These are phyloP conservation scores for Schlechtendalia chinensis DNA, from an alignment of 1,140 invertebrate species.

Conservation along the genomic window DNA sequence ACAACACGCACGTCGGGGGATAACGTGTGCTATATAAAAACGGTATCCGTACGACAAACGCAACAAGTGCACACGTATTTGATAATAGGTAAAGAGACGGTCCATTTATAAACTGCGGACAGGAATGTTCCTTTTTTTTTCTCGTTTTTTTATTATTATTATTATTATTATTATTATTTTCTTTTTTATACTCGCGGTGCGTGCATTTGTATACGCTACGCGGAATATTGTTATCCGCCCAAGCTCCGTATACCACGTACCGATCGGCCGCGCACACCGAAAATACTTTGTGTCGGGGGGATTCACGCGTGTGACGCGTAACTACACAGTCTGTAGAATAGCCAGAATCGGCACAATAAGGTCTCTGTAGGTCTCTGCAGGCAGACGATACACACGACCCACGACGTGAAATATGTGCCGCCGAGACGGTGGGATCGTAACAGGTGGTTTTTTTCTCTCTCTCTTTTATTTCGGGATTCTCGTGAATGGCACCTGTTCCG, in stretches of 20 bases:
- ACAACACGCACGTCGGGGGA: neutral
- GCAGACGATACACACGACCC: slow-evolving; percentile 40
- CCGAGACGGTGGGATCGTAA: slow-evolving; percentile 43
- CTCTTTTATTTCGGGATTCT: slow-evolving; percentile 13
- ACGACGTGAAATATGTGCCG: slow-evolving; percentile 45
- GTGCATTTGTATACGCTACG: slow-evolving; percentile 8
- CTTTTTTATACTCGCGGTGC: slow-evolving; percentile 14
- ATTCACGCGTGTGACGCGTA: slow-evolving; percentile 46
- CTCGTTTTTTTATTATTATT: neutral
- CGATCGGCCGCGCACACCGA: neutral
- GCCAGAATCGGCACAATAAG: slow-evolving; percentile 31
- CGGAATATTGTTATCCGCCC: slow-evolving; percentile 26
- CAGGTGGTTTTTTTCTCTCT: slow-evolving; percentile 39
- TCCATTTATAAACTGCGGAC: slow-evolving; percentile 1
- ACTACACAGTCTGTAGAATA: slow-evolving; percentile 32
- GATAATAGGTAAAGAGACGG: neutral
- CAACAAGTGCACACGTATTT: slow-evolving; percentile 14
- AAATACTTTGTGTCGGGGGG: slow-evolving; percentile 46
- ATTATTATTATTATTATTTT: slow-evolving; percentile 7
- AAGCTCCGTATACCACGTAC: neutral
- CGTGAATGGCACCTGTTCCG: slow-evolving; percentile 43
- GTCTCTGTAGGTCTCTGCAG: slow-evolving; percentile 14
- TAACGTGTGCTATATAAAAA: neutral
- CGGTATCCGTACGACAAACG: neutral
- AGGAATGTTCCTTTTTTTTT: slow-evolving; percentile 26